A percentile compares a stretch with the other conserved stretches of the same genome.
Conservation (phyloP, 2,113 vertebrate genomes). For the Bos indicus region DNA sequence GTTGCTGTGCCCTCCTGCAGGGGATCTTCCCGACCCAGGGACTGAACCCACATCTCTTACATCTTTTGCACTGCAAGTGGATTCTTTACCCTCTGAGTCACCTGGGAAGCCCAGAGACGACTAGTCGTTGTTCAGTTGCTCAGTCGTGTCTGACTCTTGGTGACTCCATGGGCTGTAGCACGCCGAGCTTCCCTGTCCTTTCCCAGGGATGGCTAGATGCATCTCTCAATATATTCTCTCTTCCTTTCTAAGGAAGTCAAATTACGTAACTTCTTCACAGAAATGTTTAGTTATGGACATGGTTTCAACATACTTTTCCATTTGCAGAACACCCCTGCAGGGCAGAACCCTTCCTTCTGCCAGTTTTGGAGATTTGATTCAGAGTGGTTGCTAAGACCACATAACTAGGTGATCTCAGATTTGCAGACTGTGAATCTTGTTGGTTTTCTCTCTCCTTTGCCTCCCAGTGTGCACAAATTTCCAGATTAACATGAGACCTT, state of each 20-base stretch:
- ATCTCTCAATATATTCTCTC: background rate
- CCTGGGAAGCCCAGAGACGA: background rate
- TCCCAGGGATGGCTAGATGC: background rate
- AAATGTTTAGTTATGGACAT: background rate
- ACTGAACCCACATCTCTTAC: background rate
- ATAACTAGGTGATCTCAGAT: background rate
- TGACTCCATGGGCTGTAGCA: background rate
- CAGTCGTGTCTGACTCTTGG: background rate
- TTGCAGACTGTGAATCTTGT: background rate
- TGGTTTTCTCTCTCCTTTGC: background rate
- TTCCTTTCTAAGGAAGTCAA: background rate
- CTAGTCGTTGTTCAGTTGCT: background rate
- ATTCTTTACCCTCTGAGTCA: background rate
- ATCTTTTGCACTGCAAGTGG: background rate
- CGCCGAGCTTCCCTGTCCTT: background rate
- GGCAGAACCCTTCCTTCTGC: background rate
- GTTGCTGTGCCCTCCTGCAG: background rate
- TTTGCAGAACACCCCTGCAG: too few species aligned
- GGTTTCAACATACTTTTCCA: background rate
- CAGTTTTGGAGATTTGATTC: background rate
- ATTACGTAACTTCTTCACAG: background rate
- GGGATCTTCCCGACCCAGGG: background rate
- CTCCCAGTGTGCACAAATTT: background rate
- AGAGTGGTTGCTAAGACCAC: background rate
- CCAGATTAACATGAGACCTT: background rate